Evolutionary conservation across 2,888 invertebrate genomes (phyloP), one percentile per base, ranked within the genome.

Genomic region (Dryobotodes eremita): DNA sequence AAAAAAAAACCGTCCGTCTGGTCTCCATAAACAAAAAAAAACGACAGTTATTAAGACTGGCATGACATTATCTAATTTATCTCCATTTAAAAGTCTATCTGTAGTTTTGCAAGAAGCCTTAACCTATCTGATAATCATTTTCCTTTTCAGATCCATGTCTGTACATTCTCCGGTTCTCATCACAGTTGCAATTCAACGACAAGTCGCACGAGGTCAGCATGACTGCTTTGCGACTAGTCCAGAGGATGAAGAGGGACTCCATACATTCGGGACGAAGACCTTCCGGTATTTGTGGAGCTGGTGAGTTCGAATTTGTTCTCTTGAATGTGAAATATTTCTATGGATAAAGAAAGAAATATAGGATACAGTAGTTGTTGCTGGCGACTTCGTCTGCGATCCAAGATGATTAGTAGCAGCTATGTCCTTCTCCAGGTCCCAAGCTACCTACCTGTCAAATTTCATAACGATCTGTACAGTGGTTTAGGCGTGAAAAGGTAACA

Each of bases 191-290:
- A 93, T 98, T 99, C 92, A 99, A 98, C 0, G 98, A 98, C 1
- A 99, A 99, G 95, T 98, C 99, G 20, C 99, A 99, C 91, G 99
- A 99, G 93, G 99, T 99, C 10, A 98, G 99, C 76, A 99, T 98
- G 97, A 99, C 99, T 4, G 99, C 99, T 0, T 97, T 99, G 78
- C 97, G 99, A 77, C 97, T 99, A 81, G 99, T 99, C 42, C 98
- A 99, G 95, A 97, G 99, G 89, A 99, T 99, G 99, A 99, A 99
- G 95, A 97, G 99, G 91, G 99, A 99, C 95, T 99, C 99, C 94
- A 98, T 99, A 94, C 99, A 99, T 94, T 99, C 99, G 0, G 99
- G 99, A 13, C 97, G 99, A 80, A 97, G 99, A 88, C 99, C 99
- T 1, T 99, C 99, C 0, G 99, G 99, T 20, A 97, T 99, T 36